Conservation (phyloP, 2,888 invertebrate species). For the Megalurothrips usitatus region DNA sequence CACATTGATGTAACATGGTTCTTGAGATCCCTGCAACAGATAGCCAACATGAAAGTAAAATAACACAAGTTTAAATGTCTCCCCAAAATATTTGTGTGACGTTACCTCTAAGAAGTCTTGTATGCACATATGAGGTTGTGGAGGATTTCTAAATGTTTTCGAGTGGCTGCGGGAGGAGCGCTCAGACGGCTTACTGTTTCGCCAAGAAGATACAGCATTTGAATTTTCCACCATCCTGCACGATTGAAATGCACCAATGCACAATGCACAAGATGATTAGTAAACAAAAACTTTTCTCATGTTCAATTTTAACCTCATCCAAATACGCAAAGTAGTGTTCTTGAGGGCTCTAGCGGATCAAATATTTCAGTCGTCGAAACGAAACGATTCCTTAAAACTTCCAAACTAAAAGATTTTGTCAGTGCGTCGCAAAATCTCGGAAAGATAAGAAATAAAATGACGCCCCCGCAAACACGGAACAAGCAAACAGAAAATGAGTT, state of each 20-base stretch:
- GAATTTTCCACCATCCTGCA: constrained; percentile 16
- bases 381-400: no score
- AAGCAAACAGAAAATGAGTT: no score
- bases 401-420: no score
- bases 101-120: constrained; percentile 50
- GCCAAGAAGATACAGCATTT: background rate
- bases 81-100: background rate
- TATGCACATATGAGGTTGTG: constrained; percentile 69
- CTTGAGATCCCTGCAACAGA: constrained; percentile 42
- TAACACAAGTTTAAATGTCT: background rate
- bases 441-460: no score
- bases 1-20: constrained; percentile 55
- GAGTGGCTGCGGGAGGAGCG: background rate
- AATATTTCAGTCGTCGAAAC: no score
- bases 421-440: no score
- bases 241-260: background rate
- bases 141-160: constrained; percentile 52
- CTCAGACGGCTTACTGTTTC: background rate
- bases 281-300: background rate
- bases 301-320: background rate
- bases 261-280: background rate
- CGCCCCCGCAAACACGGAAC: no score
- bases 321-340: background rate
- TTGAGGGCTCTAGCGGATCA: no score
- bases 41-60: constrained; percentile 25